These are phyloP conservation scores for Acrocephalus scirpaceus DNA, from an alignment of 2,797 vertebrate genomes.

Conservation along the genomic window DNA sequence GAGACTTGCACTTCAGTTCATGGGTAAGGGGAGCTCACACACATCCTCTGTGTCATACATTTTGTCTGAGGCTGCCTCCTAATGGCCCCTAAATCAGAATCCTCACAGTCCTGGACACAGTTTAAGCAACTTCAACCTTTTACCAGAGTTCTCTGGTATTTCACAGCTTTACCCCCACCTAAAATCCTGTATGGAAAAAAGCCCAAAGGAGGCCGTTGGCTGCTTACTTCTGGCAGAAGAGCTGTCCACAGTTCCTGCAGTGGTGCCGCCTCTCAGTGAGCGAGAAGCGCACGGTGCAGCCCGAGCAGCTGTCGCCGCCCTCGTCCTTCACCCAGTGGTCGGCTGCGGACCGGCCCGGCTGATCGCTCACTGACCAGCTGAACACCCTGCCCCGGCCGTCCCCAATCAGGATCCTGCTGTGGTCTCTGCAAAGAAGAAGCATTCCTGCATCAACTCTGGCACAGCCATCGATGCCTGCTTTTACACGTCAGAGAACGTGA, in stretches of 20 bases:
- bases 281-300: conserved; percentile 92
- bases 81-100: background rate
- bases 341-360: conserved; percentile 92
- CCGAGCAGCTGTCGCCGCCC: conserved; percentile 94
- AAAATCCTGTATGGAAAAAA: background rate
- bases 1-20: background rate
- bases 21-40: background rate
- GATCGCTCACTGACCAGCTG: conserved; percentile 98
- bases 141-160: background rate
- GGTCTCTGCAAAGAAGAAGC: conserved; percentile 81
- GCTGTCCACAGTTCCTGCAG: conserved; percentile 97
- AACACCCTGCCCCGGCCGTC: conserved; percentile 94
- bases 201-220: background rate
- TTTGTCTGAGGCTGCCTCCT: background rate
- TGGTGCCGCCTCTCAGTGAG: conserved; percentile 96
- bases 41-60: background rate
- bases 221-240: conserved; percentile 98
- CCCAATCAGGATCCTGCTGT: conserved; percentile 95
- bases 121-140: background rate
- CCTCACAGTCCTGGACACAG: background rate
- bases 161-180: background rate
- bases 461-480: fast-evolving
- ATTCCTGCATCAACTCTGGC: background rate
- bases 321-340: conserved; percentile 99
- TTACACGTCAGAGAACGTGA: fast-evolving